These are phyloP conservation scores for Eidolon dupreanum DNA, from an alignment of 2,797 vertebrate genomes.

Conservation along the genomic window DNA sequence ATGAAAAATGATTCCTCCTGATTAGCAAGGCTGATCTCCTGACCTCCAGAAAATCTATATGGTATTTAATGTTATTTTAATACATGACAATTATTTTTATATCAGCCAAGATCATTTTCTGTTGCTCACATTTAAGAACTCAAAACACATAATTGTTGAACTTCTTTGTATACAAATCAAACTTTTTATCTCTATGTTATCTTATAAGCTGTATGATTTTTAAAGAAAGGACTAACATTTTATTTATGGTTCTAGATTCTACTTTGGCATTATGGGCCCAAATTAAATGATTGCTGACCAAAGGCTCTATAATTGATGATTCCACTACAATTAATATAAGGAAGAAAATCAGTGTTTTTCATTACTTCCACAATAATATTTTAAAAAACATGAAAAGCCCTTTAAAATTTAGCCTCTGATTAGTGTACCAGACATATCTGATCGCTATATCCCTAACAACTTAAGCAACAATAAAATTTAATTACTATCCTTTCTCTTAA, in stretches of 20 bases:
- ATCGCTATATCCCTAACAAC: background rate
- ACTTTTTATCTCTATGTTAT: background rate
- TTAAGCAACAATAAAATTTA: background rate
- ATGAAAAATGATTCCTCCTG: background rate
- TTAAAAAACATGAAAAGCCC: background rate
- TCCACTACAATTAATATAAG: background rate
- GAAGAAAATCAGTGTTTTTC: slow-evolving; percentile 25
- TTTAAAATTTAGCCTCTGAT: background rate
- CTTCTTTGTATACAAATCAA: background rate
- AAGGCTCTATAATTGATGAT: background rate
- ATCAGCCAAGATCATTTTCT: background rate
- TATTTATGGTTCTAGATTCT: background rate
- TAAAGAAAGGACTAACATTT: background rate
- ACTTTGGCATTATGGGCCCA: background rate
- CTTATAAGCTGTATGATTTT: background rate
- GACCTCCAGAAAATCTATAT: background rate
- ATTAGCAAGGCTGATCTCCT: background rate
- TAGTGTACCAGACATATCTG: background rate
- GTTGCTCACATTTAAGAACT: background rate
- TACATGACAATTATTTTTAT: background rate
- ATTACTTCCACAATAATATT: background rate
- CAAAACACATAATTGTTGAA: background rate
- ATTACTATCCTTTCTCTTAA: background rate
- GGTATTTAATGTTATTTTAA: background rate
- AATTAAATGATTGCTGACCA: slow-evolving; percentile 9